Percentiles rank a stretch among this genome's conserved stretches.
Conservation (phyloP, 2,888 invertebrate species). For the Theristus sp. region DNA sequence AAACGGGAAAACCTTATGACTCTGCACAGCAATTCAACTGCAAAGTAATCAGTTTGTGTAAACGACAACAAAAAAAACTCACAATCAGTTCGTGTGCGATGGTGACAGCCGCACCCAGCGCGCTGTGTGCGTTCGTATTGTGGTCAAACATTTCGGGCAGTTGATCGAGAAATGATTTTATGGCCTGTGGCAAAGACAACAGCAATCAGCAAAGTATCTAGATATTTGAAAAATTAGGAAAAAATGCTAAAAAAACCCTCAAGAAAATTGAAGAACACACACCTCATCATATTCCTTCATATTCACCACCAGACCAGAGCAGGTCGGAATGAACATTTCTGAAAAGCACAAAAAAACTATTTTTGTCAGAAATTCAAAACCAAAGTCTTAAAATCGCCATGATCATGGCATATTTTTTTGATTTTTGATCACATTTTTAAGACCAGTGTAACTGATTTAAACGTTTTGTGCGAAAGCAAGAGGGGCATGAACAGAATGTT, state of each 20-base stretch:
- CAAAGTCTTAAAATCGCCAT: no score
- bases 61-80: slow-evolving; percentile 15
- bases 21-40: not conserved
- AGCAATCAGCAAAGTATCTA: no score
- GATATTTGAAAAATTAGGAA: not conserved
- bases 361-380: no score
- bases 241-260: no score
- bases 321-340: slow-evolving; percentile 85
- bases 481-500: no score
- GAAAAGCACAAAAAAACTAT: slow-evolving; percentile 14
- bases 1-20: not conserved
- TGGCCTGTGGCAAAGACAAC: slow-evolving; percentile 9
- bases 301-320: slow-evolving; percentile 77
- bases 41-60: not conserved
- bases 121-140: slow-evolving; percentile 49
- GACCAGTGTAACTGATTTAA: no score
- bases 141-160: slow-evolving; percentile 48
- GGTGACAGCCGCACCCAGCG: slow-evolving; percentile 77
- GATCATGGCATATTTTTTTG: no score
- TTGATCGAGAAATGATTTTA: slow-evolving; percentile 16
- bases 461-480: no score
- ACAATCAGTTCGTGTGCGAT: slow-evolving; percentile 78
- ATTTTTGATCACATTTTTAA: no score
- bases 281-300: slow-evolving; percentile 58
- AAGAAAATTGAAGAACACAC: no score